phyloP scores from a whole-genome alignment of 2,888 invertebrate species.

The Oegoconia quadripuncta region DNA sequence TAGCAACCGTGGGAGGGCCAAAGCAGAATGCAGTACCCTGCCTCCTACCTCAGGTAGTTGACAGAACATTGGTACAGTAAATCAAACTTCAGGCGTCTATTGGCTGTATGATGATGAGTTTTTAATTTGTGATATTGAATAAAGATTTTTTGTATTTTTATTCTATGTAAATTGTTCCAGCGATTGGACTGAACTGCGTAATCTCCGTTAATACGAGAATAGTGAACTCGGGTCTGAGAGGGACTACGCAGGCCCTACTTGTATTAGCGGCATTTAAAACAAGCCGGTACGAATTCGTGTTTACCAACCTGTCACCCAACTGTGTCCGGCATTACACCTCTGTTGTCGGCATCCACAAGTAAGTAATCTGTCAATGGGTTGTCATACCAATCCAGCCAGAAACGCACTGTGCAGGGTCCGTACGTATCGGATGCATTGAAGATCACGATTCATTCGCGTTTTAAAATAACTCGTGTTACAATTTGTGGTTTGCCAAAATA shows the following conservation, averaged over 20 bases:
- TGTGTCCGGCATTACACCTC: slow-evolving; percentile 93
- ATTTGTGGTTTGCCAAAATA: no score
- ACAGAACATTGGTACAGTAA: no score
- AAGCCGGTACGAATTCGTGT: slow-evolving; percentile 97
- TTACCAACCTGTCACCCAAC: slow-evolving; percentile 93
- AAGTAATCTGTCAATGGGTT: slow-evolving; percentile 36
- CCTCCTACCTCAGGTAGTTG: no score
- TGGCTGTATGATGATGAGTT: no score
- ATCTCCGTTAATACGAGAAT: slow-evolving; percentile 89
- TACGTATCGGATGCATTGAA: neutral
- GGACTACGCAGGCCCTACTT: slow-evolving; percentile 90
- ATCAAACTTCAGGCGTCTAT: no score
- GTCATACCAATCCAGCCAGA: neutral
- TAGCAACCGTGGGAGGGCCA: no score
- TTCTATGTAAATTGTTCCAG: slow-evolving; percentile 82
- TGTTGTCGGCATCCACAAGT: slow-evolving; percentile 96
- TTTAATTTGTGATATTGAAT: no score
- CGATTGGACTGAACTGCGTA: slow-evolving; percentile 93
- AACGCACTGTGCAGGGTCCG: neutral
- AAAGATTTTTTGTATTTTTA: no score
- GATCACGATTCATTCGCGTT: neutral
- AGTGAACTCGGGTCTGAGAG: slow-evolving; percentile 92
- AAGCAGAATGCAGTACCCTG: no score
- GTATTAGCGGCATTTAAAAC: slow-evolving; percentile 89
- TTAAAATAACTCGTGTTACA: no score